These are phyloP conservation scores for Andrena praecox DNA, from an alignment of 2,888 invertebrate genomes.

Conservation along the genomic window DNA sequence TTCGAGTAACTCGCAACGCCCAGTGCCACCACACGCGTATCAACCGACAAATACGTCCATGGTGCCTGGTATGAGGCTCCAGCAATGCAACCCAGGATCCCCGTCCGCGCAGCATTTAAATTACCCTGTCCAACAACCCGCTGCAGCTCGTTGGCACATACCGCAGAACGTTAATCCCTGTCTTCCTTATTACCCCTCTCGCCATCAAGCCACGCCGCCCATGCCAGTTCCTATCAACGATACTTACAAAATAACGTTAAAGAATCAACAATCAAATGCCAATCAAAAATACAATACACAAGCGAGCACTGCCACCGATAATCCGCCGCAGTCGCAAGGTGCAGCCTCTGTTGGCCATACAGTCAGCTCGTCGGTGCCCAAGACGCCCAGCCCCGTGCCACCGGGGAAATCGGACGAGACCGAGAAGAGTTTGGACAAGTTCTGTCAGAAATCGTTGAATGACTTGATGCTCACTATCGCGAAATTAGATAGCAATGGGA, in stretches of 20 bases:
- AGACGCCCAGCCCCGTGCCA: conserved; percentile 91
- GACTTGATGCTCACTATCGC: conserved; percentile 95
- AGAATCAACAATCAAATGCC: conserved; percentile 80
- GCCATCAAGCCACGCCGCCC: conserved; percentile 65
- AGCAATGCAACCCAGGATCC: conserved; percentile 75
- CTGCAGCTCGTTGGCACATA: conserved; percentile 90
- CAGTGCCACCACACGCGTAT: conserved; percentile 77
- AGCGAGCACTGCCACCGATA: conserved; percentile 63
- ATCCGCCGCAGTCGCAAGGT: conserved; percentile 68
- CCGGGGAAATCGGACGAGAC: conserved; percentile 86
- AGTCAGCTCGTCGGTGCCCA: conserved; percentile 93
- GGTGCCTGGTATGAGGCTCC: conserved; percentile 77
- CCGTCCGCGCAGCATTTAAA: conserved; percentile 74
- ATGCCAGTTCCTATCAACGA: conserved; percentile 81
- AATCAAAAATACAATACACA: conserved; percentile 71
- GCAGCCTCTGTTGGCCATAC: conserved; percentile 78
- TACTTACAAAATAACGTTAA: conserved; percentile 90
- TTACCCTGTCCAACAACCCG: conserved; percentile 83
- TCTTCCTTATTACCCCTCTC: conserved; percentile 71
- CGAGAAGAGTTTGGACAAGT: conserved; percentile 91
- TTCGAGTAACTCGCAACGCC: conserved; percentile 71
- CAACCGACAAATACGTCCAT: conserved; percentile 76
- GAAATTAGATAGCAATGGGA: conserved; percentile 94
- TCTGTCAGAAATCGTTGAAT: conserved; percentile 93
- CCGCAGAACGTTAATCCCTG: conserved; percentile 86